Conservation (phyloP, 1,140 invertebrate genomes). For the Sycobia sp. region DNA sequence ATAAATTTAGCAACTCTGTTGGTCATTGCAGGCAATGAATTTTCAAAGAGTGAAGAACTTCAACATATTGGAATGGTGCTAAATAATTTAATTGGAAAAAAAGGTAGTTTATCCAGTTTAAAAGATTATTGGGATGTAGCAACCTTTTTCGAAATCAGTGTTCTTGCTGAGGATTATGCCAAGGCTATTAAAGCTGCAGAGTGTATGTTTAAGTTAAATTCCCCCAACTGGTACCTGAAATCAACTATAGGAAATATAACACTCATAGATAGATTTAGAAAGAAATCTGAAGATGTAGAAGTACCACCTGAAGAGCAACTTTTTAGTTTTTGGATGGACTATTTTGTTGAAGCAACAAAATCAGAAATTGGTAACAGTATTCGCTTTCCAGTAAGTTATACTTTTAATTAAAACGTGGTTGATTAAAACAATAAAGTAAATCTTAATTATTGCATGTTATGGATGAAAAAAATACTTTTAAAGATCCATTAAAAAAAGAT, state of each 20-base stretch:
- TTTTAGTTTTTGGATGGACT: conserved; percentile 98
- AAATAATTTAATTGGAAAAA: conserved; percentile 97
- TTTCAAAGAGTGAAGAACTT: conserved; percentile 87
- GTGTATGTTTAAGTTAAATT: conserved; percentile 99
- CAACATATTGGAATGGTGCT: conserved; percentile 92
- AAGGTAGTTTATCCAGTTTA: conserved; percentile 89
- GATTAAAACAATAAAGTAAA: too few species aligned
- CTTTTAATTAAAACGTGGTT: background rate
- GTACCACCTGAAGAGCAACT: conserved; percentile 81
- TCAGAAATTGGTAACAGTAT: conserved; percentile 78
- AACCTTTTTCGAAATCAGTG: conserved; percentile 99
- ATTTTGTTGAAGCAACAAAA: conserved; percentile 89
- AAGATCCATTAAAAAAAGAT: too few species aligned
- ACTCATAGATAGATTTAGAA: conserved; percentile 91
- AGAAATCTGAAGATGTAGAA: conserved; percentile 74
- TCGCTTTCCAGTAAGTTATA: conserved; percentile 81
- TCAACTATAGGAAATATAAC: conserved; percentile 98
- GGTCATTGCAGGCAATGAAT: conserved; percentile 97
- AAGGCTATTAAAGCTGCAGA: conserved; percentile 98
- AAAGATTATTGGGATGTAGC: conserved; percentile 99
- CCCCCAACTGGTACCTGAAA: conserved; percentile 98
- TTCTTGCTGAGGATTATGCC: conserved; percentile 94
- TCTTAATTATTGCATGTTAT: too few species aligned
- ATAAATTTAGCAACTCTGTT: conserved; percentile 98
- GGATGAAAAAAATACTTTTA: too few species aligned